Conservation (phyloP, 2,797 vertebrate genomes). For the Spheniscus humboldti region DNA sequence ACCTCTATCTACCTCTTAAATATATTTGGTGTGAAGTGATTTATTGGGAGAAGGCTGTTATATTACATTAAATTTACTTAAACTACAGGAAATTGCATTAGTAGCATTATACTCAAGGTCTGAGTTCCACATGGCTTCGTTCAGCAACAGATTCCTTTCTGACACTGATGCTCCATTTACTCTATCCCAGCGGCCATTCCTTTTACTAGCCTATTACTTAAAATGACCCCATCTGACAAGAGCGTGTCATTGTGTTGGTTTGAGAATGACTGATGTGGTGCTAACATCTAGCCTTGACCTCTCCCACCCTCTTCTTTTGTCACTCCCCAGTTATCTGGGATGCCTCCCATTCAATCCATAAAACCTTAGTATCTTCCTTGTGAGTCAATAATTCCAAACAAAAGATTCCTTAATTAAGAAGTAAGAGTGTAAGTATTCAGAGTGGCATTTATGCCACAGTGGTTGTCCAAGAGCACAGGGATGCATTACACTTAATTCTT, state of each 20-base stretch:
- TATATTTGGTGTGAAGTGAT: constrained; percentile 59
- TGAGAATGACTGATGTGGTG: constrained; percentile 90
- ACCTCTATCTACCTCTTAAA: background rate
- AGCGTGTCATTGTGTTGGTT: constrained; percentile 78
- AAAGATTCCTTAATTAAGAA: constrained; percentile 34
- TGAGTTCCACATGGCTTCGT: constrained; percentile 82
- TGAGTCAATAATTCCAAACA: constrained; percentile 39
- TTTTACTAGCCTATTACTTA: constrained; percentile 75
- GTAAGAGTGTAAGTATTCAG: background rate
- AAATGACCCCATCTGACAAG: constrained; percentile 84
- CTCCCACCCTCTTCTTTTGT: constrained; percentile 78
- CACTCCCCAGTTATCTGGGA: constrained; percentile 65
- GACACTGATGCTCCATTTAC: constrained; percentile 79
- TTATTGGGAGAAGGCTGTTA: constrained; percentile 62
- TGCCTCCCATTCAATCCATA: constrained; percentile 58
- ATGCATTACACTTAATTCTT: background rate
- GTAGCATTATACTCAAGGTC: constrained; percentile 62
- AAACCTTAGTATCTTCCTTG: constrained; percentile 27
- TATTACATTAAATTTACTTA: constrained; percentile 66
- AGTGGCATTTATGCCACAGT: background rate
- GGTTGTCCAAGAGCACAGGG: background rate
- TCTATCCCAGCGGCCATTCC: constrained; percentile 59
- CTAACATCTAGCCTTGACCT: constrained; percentile 84
- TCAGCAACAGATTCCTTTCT: constrained; percentile 86
- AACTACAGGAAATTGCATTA: constrained; percentile 61